Evolutionary conservation across 1,140 invertebrate genomes (phyloP).

Genomic region (Popillia japonica): DNA sequence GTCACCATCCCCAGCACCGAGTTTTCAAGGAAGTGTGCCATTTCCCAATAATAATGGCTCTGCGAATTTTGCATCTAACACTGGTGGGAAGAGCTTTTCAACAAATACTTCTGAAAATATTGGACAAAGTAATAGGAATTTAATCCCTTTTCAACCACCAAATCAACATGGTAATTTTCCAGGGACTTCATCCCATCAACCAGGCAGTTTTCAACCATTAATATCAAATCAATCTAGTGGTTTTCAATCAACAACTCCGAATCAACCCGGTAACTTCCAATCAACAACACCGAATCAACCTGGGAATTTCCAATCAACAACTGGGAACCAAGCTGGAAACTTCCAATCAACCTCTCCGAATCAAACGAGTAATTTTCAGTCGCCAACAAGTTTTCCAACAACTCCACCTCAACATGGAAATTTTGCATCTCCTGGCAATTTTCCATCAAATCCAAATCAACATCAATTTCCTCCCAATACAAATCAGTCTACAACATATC

Average conservation of each 20-base stretch:
- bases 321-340: no score
- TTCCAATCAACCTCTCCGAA: no score
- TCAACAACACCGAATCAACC: no score
- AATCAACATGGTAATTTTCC: conserved; percentile 24
- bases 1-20: neutral
- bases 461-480: conserved; percentile 18
- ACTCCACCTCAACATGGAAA: neutral
- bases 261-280: no score
- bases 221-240: no score
- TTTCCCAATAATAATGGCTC: neutral
- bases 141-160: conserved; percentile 29
- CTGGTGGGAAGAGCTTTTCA: neutral
- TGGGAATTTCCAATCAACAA: no score
- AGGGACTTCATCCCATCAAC: neutral
- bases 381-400: no score
- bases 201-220: no score
- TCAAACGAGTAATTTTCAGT: no score
- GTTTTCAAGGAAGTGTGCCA: neutral
- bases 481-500: neutral
- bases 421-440: neutral
- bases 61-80: conserved; percentile 9
- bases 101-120: neutral
- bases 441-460: conserved; percentile 32
- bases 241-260: no score
- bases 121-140: neutral